These are phyloP conservation scores for Xiphophorus birchmanni DNA, from an alignment of 2,797 vertebrate species.

Conservation along the genomic window DNA sequence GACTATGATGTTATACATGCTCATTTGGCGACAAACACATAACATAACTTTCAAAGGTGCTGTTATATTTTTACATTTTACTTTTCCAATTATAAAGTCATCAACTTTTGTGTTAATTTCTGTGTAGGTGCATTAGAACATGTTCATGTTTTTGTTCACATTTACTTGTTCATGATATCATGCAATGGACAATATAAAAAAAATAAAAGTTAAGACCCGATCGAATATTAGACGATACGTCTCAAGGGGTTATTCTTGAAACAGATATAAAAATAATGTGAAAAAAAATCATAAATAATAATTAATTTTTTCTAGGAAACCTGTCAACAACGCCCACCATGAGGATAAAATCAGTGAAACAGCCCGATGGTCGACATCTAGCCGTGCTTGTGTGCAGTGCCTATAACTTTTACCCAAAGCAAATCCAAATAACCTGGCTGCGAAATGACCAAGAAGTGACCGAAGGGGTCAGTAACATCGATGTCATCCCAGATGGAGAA, in stretches of 20 bases:
- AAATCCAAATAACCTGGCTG: conserved; percentile 69
- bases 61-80: background rate
- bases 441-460: conserved; percentile 50
- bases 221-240: too few relatives aligned
- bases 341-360: conserved; percentile 41
- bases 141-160: background rate
- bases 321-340: conserved; percentile 55
- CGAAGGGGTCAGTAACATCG: conserved; percentile 27
- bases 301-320: background rate
- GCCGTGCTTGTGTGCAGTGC: conserved; percentile 76
- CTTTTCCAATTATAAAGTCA: background rate
- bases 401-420: conserved; percentile 77
- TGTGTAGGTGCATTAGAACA: background rate
- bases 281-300: background rate
- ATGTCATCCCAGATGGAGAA: conserved; percentile 60
- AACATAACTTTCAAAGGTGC: background rate
- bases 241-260: too few relatives aligned
- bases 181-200: background rate
- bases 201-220: background rate
- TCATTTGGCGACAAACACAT: background rate
- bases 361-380: conserved; percentile 34
- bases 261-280: background rate
- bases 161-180: background rate
- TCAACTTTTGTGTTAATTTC: background rate
- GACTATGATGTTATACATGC: background rate